Evolutionary conservation across 2,888 invertebrate genomes (phyloP).

Genomic region (Ditula angustiorana): DNA sequence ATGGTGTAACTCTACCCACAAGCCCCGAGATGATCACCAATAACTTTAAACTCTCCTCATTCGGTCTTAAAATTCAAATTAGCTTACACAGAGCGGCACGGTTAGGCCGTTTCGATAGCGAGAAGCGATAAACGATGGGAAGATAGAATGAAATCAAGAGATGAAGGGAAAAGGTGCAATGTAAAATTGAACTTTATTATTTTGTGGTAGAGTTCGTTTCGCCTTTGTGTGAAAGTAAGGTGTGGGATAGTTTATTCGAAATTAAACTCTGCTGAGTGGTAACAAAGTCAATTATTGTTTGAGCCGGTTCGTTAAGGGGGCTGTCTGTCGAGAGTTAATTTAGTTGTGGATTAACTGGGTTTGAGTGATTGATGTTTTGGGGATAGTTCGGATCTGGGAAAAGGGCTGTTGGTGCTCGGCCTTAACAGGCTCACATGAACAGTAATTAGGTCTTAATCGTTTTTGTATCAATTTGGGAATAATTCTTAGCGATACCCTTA

Average conservation of each 20-base stretch:
- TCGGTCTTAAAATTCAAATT: constrained; percentile 47
- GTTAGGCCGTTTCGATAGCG: constrained; percentile 51
- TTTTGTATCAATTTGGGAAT: not conserved
- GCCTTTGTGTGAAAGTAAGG: constrained; percentile 37
- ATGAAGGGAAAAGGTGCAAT: constrained; percentile 55
- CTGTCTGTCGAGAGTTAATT: constrained; percentile 79
- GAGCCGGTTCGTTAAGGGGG: constrained; percentile 59
- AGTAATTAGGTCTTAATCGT: not conserved
- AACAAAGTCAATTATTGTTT: constrained; percentile 57
- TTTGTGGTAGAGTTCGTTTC: constrained; percentile 48
- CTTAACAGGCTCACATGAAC: constrained; percentile 10
- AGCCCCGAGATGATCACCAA: constrained; percentile 43
- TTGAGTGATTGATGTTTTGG: constrained; percentile 81
- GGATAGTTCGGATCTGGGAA: constrained; percentile 21
- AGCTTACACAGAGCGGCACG: constrained; percentile 17
- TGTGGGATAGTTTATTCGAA: constrained; percentile 43
- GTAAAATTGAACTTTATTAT: constrained; percentile 59
- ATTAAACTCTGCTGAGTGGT: constrained; percentile 46
- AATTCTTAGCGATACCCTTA: not conserved
- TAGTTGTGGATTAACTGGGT: constrained; percentile 81
- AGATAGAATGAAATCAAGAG: constrained; percentile 72
- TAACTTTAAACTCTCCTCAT: constrained; percentile 44
- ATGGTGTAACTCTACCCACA: constrained; percentile 49
- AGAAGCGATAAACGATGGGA: constrained; percentile 66
- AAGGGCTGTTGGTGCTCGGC: constrained; percentile 27